Evolutionary conservation across 2,797 vertebrate species (phyloP).

Genomic region (Xerus rutilus): DNA sequence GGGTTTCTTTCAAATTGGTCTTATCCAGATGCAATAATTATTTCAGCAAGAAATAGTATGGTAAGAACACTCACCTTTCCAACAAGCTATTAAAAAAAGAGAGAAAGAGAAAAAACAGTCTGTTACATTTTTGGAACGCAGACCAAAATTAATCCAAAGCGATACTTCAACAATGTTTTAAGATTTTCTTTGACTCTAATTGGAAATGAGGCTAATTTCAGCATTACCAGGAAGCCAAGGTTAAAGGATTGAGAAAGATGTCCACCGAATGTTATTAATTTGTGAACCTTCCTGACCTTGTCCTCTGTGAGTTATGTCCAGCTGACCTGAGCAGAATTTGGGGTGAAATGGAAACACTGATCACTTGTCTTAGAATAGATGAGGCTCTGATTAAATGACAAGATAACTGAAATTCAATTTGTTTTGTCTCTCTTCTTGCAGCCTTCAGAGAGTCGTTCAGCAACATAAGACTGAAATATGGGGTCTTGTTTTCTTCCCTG

Average conservation of each 20-base stretch:
- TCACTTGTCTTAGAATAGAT: constrained; percentile 22
- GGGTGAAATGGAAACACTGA: neutral
- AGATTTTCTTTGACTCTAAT: neutral
- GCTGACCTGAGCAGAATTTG: constrained; percentile 14
- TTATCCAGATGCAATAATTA: neutral
- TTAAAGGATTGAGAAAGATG: neutral
- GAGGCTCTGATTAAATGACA: constrained; percentile 43
- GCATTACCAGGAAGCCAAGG: neutral
- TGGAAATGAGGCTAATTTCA: neutral
- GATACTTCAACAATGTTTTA: constrained; percentile 3
- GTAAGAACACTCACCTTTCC: constrained; percentile 78
- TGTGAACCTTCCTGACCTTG: neutral
- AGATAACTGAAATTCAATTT: constrained; percentile 54
- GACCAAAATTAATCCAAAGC: neutral
- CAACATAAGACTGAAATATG: constrained; percentile 26
- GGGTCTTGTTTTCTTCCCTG: constrained; percentile 43
- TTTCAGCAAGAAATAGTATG: neutral
- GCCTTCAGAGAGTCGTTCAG: constrained; percentile 43
- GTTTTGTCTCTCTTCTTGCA: neutral
- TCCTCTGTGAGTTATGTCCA: neutral
- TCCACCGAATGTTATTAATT: neutral
- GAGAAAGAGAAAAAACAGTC: neutral
- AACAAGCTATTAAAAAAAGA: constrained; percentile 74
- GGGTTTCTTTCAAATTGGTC: neutral
- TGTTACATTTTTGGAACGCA: constrained; percentile 38